A percentile compares a stretch with the other conserved stretches of the same genome.
Conservation (phyloP, 2,113 vertebrate species). For the Corythoichthys haematopterus region DNA sequence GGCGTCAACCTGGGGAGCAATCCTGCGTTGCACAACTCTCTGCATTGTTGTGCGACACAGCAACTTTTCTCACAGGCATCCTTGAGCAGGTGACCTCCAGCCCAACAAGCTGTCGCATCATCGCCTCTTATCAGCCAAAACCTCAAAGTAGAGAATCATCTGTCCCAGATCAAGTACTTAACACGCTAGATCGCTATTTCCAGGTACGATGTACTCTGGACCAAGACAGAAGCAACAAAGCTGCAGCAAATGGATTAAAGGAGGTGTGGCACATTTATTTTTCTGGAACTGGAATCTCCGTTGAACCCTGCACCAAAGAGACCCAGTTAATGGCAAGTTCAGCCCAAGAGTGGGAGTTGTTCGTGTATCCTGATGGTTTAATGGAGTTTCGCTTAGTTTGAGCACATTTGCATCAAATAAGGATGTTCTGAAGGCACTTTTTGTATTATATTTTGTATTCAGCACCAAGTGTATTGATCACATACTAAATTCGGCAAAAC, state of each 20-base stretch:
- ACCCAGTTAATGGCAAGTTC: not conserved
- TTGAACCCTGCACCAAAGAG: not conserved
- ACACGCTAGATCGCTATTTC: conserved; percentile 69
- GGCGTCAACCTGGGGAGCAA: conserved; percentile 32
- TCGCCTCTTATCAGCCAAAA: conserved; percentile 58
- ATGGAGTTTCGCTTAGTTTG: conserved; percentile 62
- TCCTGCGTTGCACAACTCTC: conserved; percentile 54
- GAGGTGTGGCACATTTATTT: conserved; percentile 65
- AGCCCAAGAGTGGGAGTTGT: conserved; percentile 58
- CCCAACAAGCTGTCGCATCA: conserved; percentile 51
- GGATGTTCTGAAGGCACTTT: not conserved
- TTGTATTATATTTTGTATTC: not conserved
- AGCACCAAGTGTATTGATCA: not conserved
- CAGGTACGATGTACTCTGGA: conserved; percentile 64
- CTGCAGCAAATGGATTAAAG: conserved; percentile 29
- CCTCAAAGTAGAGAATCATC: conserved; percentile 8
- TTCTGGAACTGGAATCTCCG: conserved; percentile 44
- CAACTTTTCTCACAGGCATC: conserved; percentile 57
- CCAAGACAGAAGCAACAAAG: conserved; percentile 29
- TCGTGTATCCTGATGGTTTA: conserved; percentile 43
- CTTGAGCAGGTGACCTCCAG: conserved; percentile 20
- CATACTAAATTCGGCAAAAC: not conserved
- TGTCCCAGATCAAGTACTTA: conserved; percentile 44
- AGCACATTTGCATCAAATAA: not conserved
- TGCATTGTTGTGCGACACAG: conserved; percentile 67